phyloP scores from a whole-genome alignment of 2,797 vertebrate species.

The Hypotaenidia okinawae region DNA sequence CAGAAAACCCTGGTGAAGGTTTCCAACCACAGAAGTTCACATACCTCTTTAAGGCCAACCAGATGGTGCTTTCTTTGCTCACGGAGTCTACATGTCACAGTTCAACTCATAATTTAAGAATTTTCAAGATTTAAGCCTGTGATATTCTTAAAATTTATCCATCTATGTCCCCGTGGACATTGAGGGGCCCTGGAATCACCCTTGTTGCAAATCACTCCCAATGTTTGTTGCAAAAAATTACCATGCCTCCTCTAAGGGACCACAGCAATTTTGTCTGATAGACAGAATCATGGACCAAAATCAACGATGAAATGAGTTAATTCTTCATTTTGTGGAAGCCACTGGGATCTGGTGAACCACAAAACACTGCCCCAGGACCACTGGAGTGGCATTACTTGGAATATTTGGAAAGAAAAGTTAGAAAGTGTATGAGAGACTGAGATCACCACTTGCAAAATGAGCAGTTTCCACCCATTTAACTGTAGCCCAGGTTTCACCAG shows the following conservation, averaged over 20 bases:
- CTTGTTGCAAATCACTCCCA: background rate
- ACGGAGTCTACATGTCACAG: background rate
- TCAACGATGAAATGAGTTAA: background rate
- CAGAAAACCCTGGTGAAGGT: background rate
- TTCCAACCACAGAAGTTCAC: background rate
- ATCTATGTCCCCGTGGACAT: rapidly evolving
- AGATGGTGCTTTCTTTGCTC: background rate
- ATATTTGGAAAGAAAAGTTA: background rate
- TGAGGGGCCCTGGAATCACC: background rate
- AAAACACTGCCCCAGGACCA: background rate
- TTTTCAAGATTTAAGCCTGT: background rate
- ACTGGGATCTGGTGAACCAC: background rate
- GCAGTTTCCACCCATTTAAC: background rate
- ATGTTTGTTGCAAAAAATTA: background rate
- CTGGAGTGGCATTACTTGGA: background rate
- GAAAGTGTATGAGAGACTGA: background rate
- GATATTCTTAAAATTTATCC: background rate
- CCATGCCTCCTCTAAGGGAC: background rate
- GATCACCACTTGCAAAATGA: conserved; percentile 10
- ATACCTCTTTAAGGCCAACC: rapidly evolving
- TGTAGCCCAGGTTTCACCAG: background rate
- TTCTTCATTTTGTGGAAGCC: background rate
- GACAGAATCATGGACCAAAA: background rate
- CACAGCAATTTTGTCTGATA: background rate
- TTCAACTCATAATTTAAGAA: background rate